Evolutionary conservation across 2,888 invertebrate genomes (phyloP), one percentile per base, ranked within the genome.

Genomic region (Amorpha juglandis): DNA sequence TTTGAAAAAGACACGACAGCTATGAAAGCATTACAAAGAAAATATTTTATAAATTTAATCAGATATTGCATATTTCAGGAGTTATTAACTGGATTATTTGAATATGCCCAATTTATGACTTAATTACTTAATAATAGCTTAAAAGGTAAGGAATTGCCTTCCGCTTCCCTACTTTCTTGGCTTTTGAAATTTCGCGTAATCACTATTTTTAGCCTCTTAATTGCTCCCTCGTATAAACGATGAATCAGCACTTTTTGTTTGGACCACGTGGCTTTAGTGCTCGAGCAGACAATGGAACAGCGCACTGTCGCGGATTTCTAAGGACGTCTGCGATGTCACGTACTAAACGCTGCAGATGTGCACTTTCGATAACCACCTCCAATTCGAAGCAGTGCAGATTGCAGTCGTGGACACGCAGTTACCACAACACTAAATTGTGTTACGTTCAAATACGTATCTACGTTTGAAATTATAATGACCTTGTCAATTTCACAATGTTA

Each of bases 261-360:
- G 12, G 58, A 19, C 38, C 11, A 42, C 19, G 42, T 38, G 14
- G 19, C 19, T n/a, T 11, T 12, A 14, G 9, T 19, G 14, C 52
- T 38, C 6, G 9, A 38, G 7, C 38, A 19, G 38, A 58, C 58
- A 21, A 58, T 58, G 42, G 16, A 42, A 42, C 58, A 42, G 42
- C 19, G 42, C 42, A 58, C 42, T 38, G 11, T 42, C 12, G 58
- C 42, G 11, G 14, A 58, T 42, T 58, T 58, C 19, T 42, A 19
- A 58, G 38, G 58, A 42, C 19, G 19, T 19, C 27, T 38, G 19
- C 42, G 58, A 58, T 19, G 42, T 58, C 58, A 58, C 58, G 58
- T 58, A 38, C 58, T 42, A 38, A 42, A 58, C 38, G 42, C 58
- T 58, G 11, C 58, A 58, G 58, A 58, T 58, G 58, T 42, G 42